Base-by-base conservation (phyloP, 2,113 vertebrate genomes). In the Nibea coibor region DNA sequence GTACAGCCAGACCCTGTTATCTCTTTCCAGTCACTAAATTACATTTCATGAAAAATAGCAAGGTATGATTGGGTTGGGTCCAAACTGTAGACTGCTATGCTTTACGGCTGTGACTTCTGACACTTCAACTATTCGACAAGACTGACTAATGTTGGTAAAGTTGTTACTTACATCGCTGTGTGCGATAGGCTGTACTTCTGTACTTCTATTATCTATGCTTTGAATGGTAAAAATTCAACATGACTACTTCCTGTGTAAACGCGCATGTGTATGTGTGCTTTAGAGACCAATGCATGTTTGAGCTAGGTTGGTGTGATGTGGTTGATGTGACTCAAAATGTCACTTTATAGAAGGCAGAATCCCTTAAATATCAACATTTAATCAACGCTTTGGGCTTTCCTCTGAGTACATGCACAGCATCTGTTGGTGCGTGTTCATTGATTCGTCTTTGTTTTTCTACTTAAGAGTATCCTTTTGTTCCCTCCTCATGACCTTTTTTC, bases 291-390 rank as follows among this genome's bases (percentile, higher is more conserved):
- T 28, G 31, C 17, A 61, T 7, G 3, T 10, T 22, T 12, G 9
- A 24, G 31, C 3, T 43, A 51, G 64, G 20, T 26, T 57, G 19
- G 4, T 9, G 12, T 58, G 24, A 7, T 14, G 4, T n/a, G 10
- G 65, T 14, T 45, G 26, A 47, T 72, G 26, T 54, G 47, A 70
- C 39, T 75, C 47, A 35, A 35, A 73, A 84, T 53, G 58, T 26
- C n/a, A 72, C 10, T 69, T 81, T 26, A 19, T 9, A 22, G 17
- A 26, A 19, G 5, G 26, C 11, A 43, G 24, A 62, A 54, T 35
- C 48, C 11, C 12, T 76, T 16, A 63, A 77, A 58, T 63, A 45
- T 5, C 47, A 54, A 51, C 19, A 20, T 35, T 35, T 35, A 39
- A 39, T 39, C 7, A 39, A 39, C 35, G 8, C 35, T 39, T 8